phyloP scores from a whole-genome alignment of 2,113 vertebrate genomes.

The Lampris incognitus region DNA sequence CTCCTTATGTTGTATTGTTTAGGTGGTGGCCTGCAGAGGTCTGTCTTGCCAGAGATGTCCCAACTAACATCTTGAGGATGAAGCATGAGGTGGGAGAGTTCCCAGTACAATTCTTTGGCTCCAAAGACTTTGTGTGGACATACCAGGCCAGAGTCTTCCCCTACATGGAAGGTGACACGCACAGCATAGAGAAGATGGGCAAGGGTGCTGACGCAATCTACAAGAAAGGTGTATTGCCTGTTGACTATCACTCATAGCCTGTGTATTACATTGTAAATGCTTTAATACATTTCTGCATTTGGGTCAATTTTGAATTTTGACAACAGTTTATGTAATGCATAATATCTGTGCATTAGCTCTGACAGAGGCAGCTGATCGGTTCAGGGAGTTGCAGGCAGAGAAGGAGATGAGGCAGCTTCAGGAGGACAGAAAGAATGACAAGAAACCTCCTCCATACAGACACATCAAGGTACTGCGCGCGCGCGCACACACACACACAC shows the following conservation, averaged over 20 bases:
- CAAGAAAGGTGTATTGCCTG: conserved; percentile 88
- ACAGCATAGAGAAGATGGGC: conserved; percentile 98
- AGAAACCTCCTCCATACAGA: conserved; percentile 96
- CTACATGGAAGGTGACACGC: conserved; percentile 98
- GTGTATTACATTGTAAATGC: neutral
- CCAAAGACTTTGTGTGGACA: conserved; percentile 98
- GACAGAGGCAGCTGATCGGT: conserved; percentile 92
- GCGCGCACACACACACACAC: neutral
- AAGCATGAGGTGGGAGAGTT: conserved; percentile 97
- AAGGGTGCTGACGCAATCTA: conserved; percentile 96
- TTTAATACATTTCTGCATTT: neutral
- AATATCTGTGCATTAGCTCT: conserved; percentile 82
- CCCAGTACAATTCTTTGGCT: conserved; percentile 97
- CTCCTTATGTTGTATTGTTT: neutral
- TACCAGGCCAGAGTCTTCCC: conserved; percentile 98
- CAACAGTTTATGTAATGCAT: neutral
- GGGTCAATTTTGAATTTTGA: neutral
- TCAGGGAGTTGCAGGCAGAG: conserved; percentile 93
- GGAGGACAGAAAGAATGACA: conserved; percentile 96
- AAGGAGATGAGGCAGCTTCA: conserved; percentile 95
- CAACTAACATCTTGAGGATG: conserved; percentile 94
- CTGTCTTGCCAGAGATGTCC: conserved; percentile 91
- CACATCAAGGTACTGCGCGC: conserved; percentile 89
- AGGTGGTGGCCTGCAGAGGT: conserved; percentile 99
- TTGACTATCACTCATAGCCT: neutral